These are phyloP conservation scores for Neuroscelio doddi DNA, from an alignment of 2,888 invertebrate genomes.

Conservation along the genomic window DNA sequence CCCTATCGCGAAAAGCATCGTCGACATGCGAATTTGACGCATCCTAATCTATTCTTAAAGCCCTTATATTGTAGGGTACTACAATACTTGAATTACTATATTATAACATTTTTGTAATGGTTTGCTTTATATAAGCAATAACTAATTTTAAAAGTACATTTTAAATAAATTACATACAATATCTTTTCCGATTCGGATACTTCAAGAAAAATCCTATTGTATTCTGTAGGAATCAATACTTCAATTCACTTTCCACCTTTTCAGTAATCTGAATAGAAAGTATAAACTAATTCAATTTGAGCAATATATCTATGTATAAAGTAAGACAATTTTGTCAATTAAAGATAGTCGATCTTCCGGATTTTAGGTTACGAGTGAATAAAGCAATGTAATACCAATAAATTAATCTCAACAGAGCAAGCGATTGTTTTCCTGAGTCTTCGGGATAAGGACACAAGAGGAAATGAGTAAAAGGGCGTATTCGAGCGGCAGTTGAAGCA, in stretches of 20 bases:
- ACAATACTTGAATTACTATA: constrained; percentile 47
- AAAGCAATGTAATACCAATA: constrained; percentile 55
- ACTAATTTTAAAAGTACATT: no score
- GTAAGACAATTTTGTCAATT: no score
- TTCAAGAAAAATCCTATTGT: no score
- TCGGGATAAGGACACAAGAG: constrained; percentile 61
- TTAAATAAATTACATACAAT: no score
- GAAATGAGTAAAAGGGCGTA: constrained; percentile 60
- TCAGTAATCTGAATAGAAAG: no score
- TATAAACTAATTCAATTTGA: no score
- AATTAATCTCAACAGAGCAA: constrained; percentile 60
- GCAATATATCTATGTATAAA: no score
- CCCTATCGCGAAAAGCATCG: constrained; percentile 61
- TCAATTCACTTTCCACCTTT: no score
- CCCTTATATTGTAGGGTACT: constrained; percentile 44
- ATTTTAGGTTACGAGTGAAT: constrained; percentile 8
- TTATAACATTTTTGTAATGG: constrained; percentile 23
- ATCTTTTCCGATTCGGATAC: no score
- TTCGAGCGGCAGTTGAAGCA: constrained; percentile 41
- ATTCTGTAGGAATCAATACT: no score
- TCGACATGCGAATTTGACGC: constrained; percentile 67
- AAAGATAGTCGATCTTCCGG: no score
- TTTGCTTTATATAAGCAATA: no score
- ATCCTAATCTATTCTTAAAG: constrained; percentile 66
- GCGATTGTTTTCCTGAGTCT: constrained; percentile 63